A percentile compares a stretch with the other conserved stretches of the same genome.
phyloP scores from a whole-genome alignment of 2,797 vertebrate species.

The Ceyx erithaca region DNA sequence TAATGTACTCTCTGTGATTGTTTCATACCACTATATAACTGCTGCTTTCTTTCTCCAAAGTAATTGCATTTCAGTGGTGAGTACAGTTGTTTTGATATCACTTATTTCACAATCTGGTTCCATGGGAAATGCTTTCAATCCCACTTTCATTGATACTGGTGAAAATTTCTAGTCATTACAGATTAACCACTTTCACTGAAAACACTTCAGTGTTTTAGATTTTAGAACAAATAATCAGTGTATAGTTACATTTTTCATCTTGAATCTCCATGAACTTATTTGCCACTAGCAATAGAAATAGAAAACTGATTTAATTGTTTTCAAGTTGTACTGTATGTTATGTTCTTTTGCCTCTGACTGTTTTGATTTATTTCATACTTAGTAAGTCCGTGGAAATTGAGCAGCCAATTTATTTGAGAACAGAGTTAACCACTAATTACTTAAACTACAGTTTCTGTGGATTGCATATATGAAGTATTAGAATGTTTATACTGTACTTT shows the following conservation, averaged over 20 bases:
- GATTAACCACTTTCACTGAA: background rate
- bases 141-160: background rate
- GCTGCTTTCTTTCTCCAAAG: slow-evolving; percentile 64
- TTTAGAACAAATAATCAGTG: background rate
- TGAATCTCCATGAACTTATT: background rate
- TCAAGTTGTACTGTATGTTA: background rate
- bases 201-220: background rate
- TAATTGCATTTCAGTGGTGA: slow-evolving; percentile 69
- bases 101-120: slow-evolving; percentile 12
- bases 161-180: background rate
- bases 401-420: background rate
- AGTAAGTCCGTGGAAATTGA: background rate
- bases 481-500: background rate
- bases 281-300: background rate
- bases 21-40: slow-evolving; percentile 37
- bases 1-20: slow-evolving; percentile 6
- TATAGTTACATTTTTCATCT: background rate
- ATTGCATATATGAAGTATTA: background rate
- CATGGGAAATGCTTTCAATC: background rate
- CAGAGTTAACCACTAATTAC: background rate
- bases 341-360: background rate
- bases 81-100: slow-evolving; percentile 59
- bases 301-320: background rate
- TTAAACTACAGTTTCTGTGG: background rate
- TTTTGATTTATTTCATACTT: background rate